phyloP scores from a whole-genome alignment of 53 echinoderm and acorn worm genomes.

The Hippasteria phrygiana region DNA sequence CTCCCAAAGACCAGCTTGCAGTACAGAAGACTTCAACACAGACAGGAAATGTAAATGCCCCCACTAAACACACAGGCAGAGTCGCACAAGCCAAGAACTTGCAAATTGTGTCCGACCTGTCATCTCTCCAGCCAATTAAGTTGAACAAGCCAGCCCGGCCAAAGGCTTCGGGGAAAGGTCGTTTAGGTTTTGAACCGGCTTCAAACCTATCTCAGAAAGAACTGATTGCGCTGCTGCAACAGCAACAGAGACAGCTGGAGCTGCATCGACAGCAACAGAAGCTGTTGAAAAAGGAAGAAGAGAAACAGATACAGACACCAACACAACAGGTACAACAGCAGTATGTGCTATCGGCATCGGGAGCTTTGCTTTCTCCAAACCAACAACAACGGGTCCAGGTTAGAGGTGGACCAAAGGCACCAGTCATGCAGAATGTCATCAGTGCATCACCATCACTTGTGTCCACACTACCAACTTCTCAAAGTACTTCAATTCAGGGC shows the following conservation, averaged over 20 bases:
- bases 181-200: neutral
- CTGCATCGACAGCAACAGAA: constrained; percentile 49
- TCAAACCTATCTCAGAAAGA: constrained; percentile 49
- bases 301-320: constrained; percentile 9
- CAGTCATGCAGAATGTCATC: neutral
- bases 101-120: neutral
- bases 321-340: neutral
- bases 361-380: neutral
- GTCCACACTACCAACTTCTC: neutral
- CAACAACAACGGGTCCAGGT: neutral
- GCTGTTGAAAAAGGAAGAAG: constrained; percentile 1
- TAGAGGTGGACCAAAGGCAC: neutral
- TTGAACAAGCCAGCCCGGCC: constrained; percentile 13
- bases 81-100: neutral
- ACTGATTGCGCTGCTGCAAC: constrained; percentile 48
- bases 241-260: constrained; percentile 53
- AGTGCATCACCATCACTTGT: neutral
- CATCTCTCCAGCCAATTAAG: constrained; percentile 31
- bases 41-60: neutral
- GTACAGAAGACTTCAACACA: neutral
- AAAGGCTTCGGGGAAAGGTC: neutral
- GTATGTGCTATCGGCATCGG: constrained; percentile 8
- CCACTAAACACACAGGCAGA: neutral
- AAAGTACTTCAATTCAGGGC: neutral
- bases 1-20: neutral